Percentiles rank a stretch among this genome's conserved stretches.
These are phyloP conservation scores for Agrochola lychnidis DNA, from an alignment of 2,888 invertebrate species.

Conservation along the genomic window DNA sequence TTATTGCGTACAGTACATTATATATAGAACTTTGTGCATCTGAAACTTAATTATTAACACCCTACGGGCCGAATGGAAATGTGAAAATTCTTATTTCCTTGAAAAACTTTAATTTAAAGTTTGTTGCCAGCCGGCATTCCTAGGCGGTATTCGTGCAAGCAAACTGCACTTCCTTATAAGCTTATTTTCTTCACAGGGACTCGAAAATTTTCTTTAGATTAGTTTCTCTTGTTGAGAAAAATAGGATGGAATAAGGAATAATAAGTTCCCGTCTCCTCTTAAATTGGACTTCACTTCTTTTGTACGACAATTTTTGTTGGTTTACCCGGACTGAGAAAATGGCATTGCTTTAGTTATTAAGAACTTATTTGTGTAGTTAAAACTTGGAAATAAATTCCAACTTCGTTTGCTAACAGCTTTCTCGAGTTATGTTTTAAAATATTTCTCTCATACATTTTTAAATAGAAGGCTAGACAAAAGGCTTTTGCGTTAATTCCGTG, in stretches of 20 bases:
- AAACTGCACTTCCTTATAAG: constrained; percentile 89
- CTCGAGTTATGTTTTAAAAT: constrained; percentile 47
- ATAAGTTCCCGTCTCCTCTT: constrained; percentile 85
- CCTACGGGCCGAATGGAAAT: constrained; percentile 70
- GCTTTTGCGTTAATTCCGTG: constrained; percentile 57
- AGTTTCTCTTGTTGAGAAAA: constrained; percentile 90
- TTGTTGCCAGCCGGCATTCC: constrained; percentile 84
- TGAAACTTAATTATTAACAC: constrained; percentile 76
- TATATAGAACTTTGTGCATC: constrained; percentile 69
- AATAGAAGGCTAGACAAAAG: constrained; percentile 54
- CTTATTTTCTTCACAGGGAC: constrained; percentile 88
- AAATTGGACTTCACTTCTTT: constrained; percentile 85
- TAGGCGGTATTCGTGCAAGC: constrained; percentile 85
- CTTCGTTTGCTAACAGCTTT: constrained; percentile 65
- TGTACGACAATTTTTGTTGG: constrained; percentile 78
- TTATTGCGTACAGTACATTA: constrained; percentile 40
- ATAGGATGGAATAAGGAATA: constrained; percentile 87
- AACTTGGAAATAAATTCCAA: constrained; percentile 75
- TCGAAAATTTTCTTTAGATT: constrained; percentile 90
- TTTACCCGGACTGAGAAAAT: constrained; percentile 70
- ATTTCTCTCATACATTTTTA: constrained; percentile 57
- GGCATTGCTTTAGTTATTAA: constrained; percentile 77
- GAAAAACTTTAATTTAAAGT: constrained; percentile 89
- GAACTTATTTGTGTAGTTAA: constrained; percentile 77
- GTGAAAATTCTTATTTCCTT: constrained; percentile 81